Evolutionary conservation across 2,797 vertebrate species (phyloP).

Genomic region (Rhinichthys osculus): DNA sequence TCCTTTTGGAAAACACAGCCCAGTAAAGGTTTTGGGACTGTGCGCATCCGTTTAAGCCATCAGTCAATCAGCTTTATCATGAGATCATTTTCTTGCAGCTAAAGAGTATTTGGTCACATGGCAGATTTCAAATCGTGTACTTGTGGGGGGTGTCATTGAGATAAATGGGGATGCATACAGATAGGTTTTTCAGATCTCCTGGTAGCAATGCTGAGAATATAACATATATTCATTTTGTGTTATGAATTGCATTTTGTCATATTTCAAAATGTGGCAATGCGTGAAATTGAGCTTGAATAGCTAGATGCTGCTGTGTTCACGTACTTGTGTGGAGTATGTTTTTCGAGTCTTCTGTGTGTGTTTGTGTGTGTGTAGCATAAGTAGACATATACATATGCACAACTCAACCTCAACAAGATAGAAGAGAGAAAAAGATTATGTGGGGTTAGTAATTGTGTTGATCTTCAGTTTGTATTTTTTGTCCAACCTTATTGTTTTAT

Average conservation of each 20-base stretch:
- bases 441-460: not conserved
- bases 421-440: not conserved
- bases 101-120: not conserved
- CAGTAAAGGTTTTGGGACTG: not conserved
- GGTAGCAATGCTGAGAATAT: not conserved
- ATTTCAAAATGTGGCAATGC: not conserved
- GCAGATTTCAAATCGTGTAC: not conserved
- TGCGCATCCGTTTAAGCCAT: no score
- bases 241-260: not conserved
- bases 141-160: not conserved
- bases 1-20: no score
- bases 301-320: not conserved
- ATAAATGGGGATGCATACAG: not conserved
- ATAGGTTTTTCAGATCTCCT: not conserved
- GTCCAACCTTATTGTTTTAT: not conserved
- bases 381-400: not conserved
- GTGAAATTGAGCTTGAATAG: not conserved
- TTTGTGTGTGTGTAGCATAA: not conserved
- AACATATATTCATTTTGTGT: not conserved
- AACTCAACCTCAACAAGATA: not conserved
- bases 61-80: not conserved
- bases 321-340: not conserved
- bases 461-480: not conserved
- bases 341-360: not conserved
- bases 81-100: not conserved